Evolutionary conservation across 2,113 vertebrate genomes (phyloP), one percentile per base, ranked within the genome.

Genomic region (Microcebus ravelobensis): DNA sequence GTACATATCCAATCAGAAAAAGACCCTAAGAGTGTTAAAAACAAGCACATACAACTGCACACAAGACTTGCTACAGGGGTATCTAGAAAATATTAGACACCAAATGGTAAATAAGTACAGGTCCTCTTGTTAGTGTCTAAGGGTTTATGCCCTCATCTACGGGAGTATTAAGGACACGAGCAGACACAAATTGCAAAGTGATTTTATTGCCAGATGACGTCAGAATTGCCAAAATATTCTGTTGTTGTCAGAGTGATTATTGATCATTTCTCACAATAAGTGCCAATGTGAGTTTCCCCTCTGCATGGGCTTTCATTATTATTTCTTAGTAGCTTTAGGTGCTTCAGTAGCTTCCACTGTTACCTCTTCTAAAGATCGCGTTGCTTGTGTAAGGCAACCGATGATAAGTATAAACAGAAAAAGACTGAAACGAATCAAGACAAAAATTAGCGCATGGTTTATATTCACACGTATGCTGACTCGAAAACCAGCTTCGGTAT

Each of bases 171-270:
- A 59, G 6, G 68, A 14, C 61, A 34, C 25, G 31, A 59, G 11
- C 31, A 92, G 84, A 80, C 3, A 45, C 14, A 50, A 61, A 34
- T 45, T 45, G 42, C 42, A 45, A 84, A n/a, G 42, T 48, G 36
- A 84, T 68, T 98, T 98, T 98, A 98, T 95, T 98, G 96, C 68
- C 67, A 67, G 48, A 91, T 61, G 29, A 90, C 18, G 18, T 95
- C 59, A 65, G 45, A 70, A 52, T 59, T 36, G 4, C 31, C 68
- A 8, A 36, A 80, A 7, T 57, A 14, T 27, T 31, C 14, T 18
- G 5, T 20, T 8, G 50, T 63, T 57, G 9, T 48, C 21, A 87
- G 20, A 55, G 39, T 52, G 18, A 89, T 74, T 42, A 27, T 25
- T 0, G 3, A 91, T 12, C 13, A 45, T 65, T 90, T 70, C n/a